A percentile compares a stretch with the other conserved stretches of the same genome.
These are phyloP conservation scores for Portevinia maculata DNA, from an alignment of 2,888 invertebrate genomes.

Conservation along the genomic window DNA sequence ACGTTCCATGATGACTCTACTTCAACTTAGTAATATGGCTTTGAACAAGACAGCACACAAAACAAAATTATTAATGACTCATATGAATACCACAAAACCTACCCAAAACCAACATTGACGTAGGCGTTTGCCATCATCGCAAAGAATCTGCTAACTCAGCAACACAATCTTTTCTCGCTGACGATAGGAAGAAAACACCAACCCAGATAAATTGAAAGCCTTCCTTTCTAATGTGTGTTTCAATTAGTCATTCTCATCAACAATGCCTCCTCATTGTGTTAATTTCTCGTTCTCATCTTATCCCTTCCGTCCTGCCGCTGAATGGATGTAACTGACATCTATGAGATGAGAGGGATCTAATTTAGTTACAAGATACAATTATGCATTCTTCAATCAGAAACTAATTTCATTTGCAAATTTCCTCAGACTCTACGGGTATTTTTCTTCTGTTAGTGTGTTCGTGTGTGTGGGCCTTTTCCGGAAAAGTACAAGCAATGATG, in stretches of 20 bases:
- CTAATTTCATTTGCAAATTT: constrained; percentile 71
- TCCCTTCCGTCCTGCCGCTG: neutral
- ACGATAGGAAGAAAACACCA: constrained; percentile 8
- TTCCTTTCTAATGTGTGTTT: constrained; percentile 26
- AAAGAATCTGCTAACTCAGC: constrained; percentile 19
- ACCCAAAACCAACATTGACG: neutral
- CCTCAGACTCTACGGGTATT: constrained; percentile 47
- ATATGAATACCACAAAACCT: too few species aligned
- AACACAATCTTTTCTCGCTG: constrained; percentile 4
- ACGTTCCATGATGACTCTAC: too few species aligned
- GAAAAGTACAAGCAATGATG: constrained; percentile 43
- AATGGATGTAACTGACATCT: constrained; percentile 1
- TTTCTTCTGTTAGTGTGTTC: constrained; percentile 18
- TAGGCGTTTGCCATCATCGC: constrained; percentile 15
- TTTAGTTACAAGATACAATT: constrained; percentile 70
- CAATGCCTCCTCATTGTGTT: constrained; percentile 45
- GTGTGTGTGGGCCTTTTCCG: constrained; percentile 27
- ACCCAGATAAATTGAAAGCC: constrained; percentile 16
- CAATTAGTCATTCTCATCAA: constrained; percentile 45
- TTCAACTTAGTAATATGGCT: too few species aligned
- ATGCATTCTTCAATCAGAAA: constrained; percentile 70
- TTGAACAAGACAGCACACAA: too few species aligned
- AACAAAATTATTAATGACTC: too few species aligned
- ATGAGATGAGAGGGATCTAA: constrained; percentile 59
- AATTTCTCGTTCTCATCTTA: neutral